Evolutionary conservation across 2,888 invertebrate species (phyloP), one percentile per base, ranked within the genome.

Genomic region (Luperina nickerlii): DNA sequence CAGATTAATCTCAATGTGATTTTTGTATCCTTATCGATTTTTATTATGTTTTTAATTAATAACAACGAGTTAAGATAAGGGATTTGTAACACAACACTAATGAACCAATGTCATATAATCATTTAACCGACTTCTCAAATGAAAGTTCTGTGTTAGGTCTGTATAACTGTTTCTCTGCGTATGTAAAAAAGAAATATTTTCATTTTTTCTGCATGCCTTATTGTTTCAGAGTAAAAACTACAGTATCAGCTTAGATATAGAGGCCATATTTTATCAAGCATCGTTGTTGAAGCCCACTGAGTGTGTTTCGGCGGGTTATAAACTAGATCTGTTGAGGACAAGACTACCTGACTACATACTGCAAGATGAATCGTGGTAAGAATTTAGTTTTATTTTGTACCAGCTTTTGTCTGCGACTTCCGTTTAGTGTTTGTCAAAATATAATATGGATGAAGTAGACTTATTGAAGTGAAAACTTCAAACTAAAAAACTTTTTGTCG

Each of bases 211-310:
- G 1, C 63, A 68, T 70, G 48, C 57, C 7, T 13, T 74, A 78
- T 82, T 80, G 74, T 89, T 91, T 73, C 91, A 94, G 92, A 76
- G 78, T 79, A 90, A 93, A 87, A 88, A 88, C 2, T 93, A 93
- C 83, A 90, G 90, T 79, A 92, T 92, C 0, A 90, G 92, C 20
- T 84, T 95, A 62, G 91, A 95, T 13, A 76, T 97, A 71, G 90
- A 93, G 5, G 93, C 95, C 18, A 95, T 97, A 68, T 83, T 97
- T 54, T 82, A 90, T 24, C 94, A 98, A 83, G 97, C 98, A 45
- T 96, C 97, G 2, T 98, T 98, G 62, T 96, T 98, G 48, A 97
- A 98, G 90, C 99, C 99, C 0, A 97, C 98, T 0, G 98, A 98
- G 85, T 98, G 98, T 72, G 95, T 98, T 15, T 98, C 98, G 0